These are phyloP conservation scores for Mesorhabditis spiculigera DNA, from an alignment of 2,888 invertebrate genomes.

Conservation along the genomic window DNA sequence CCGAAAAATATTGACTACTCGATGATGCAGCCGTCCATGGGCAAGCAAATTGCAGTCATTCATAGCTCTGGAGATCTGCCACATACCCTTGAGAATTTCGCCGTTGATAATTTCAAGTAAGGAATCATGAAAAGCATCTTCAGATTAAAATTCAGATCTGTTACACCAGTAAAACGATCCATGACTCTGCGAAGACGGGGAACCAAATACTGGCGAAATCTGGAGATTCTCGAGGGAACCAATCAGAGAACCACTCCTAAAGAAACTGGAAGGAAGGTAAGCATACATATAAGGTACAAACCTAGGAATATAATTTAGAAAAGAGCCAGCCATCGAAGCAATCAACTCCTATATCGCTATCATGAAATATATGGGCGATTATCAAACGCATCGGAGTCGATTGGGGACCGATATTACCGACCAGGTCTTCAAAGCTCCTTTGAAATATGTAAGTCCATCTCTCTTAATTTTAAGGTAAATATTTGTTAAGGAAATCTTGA, in stretches of 20 bases:
- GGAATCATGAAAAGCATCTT: conserved; percentile 12
- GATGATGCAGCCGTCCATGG: conserved; percentile 26
- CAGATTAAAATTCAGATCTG: conserved; percentile 62
- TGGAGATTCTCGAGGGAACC: conserved; percentile 89
- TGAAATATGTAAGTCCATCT: conserved; percentile 18
- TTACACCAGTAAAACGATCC: conserved; percentile 25
- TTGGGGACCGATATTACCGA: conserved; percentile 95
- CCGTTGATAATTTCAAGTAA: conserved; percentile 80
- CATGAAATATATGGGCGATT: conserved; percentile 93
- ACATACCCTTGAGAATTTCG: conserved; percentile 88
- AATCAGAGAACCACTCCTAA: conserved; percentile 85
- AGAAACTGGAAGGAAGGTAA: conserved; percentile 73
- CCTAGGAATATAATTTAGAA: conserved; percentile 64
- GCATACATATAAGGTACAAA: background rate
- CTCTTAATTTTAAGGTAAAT: background rate
- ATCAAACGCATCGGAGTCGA: conserved; percentile 86
- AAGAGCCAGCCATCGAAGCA: conserved; percentile 64
- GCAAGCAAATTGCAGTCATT: conserved; percentile 44
- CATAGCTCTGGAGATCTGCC: conserved; percentile 70
- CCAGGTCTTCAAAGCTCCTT: conserved; percentile 91
- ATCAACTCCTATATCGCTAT: conserved; percentile 61
- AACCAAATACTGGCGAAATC: conserved; percentile 78
- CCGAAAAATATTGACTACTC: conserved; percentile 56
- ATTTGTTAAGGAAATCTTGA: conserved; percentile 75
- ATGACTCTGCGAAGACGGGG: conserved; percentile 66